Evolutionary conservation across 1,140 invertebrate species (phyloP), one percentile per base, ranked within the genome.

Genomic region (Lepidotrigona ventralis): DNA sequence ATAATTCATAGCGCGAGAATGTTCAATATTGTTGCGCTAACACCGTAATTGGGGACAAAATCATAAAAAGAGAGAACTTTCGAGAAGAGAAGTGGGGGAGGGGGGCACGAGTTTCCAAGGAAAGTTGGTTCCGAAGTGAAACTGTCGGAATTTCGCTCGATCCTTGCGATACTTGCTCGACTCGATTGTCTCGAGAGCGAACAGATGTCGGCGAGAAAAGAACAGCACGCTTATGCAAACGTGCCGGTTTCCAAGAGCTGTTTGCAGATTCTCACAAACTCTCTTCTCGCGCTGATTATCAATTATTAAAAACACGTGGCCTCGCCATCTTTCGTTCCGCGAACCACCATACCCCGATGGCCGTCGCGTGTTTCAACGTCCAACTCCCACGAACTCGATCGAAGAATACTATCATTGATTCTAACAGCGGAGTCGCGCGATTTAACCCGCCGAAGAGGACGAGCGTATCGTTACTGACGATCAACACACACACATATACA

Each of bases 301-400:
- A 94, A 94, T 94, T 94, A 94, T 94, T 93, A 94, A 93, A 93
- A 92, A 89, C 93, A 94, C 91, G 90, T 94, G 93, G 88, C 63
- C 90, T 93, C 90, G 91, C 90, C 90, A 46, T 46, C 89, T 91
- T 89, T 78, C 79, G 68, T 93, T 93, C 92, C 89, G 79, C 87
- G 92, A 93, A 93, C 8, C 76, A 39, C 66, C 5, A 8, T 8
- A 4, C 39, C 39, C 39, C 39, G 39, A 39, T 33, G 33, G 70
- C 86, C 88, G 70, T 87, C 75, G 80, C 82, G 79, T 82, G 68
- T 90, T 90, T 8, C 39, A 46, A 46, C 8, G 64, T 78, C 86
- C 79, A 86, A 90, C 89, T 92, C 89, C 85, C 90, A 87, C 87
- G 90, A 93, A 91, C 74, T 79, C 83, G 63, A 88, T 87, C 82